phyloP scores from a whole-genome alignment of 2,113 vertebrate species.

The Ictalurus furcatus region DNA sequence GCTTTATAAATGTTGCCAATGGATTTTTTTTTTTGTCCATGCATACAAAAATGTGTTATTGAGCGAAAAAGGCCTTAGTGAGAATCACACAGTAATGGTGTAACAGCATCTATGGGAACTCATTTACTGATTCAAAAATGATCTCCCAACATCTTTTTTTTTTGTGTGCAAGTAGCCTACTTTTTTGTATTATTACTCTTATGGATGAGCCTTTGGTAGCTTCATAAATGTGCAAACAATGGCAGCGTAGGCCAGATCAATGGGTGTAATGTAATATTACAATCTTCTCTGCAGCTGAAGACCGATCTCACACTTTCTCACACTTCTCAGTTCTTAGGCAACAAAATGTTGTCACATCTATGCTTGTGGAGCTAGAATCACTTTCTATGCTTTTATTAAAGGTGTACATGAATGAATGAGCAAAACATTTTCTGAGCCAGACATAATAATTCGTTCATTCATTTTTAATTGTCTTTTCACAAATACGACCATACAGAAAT shows the following conservation, averaged over 20 bases:
- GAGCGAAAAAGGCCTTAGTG: background rate
- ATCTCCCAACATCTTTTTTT: background rate
- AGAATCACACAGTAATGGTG: background rate
- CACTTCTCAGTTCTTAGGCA: background rate
- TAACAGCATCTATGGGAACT: background rate
- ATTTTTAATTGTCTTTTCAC: background rate
- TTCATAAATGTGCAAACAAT: constrained; percentile 26
- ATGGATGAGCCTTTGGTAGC: background rate
- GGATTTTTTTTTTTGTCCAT: background rate
- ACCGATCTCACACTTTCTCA: background rate
- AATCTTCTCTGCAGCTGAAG: background rate
- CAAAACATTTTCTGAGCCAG: background rate
- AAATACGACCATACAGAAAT: background rate
- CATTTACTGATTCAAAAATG: background rate
- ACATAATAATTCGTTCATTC: background rate
- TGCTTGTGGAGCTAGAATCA: background rate
- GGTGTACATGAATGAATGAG: background rate
- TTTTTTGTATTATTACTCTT: background rate
- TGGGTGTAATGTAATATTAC: background rate
- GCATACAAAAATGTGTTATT: constrained; percentile 1
- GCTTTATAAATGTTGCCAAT: background rate
- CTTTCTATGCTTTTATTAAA: background rate
- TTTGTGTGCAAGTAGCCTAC: background rate
- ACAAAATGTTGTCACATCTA: background rate
- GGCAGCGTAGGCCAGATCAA: background rate